Evolutionary conservation across 2,888 invertebrate genomes (phyloP), one percentile per base, ranked within the genome.

Genomic region (Drosophila neoperkinsi): DNA sequence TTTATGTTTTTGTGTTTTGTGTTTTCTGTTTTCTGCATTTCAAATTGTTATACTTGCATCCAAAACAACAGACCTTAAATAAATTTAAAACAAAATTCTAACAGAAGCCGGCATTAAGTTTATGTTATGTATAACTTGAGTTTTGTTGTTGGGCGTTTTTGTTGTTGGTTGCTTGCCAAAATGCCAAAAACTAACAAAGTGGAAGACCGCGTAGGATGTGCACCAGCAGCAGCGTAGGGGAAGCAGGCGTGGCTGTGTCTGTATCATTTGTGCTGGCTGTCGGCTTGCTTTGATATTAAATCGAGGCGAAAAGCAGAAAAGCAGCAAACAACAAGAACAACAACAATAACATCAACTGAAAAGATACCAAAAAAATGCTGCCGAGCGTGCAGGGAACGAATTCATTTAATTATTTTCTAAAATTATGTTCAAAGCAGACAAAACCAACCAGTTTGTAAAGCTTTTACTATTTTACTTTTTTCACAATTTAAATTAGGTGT

Each of bases 261-360:
- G 79, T 79, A 80, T 80, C 77, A 70, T 79, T 79, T 77, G 77
- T 77, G 69, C 77, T 68, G 79, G 70, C 78, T 78, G 84, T 74
- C 85, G 85, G 85, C 81, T 76, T 30, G 68, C 85, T 86, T 86
- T 86, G 85, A 86, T 86, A 86, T 87, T 89, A 86, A 86, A 87
- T 87, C 79, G 87, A 79, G 81, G 79, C 71, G 71, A 79, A 81
- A 70, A 62, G 71, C 71, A 68, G 68, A 79, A 33, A 70, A 50
- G 25, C 46, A 46, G 9, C 46, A 46, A 46, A 9, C 46, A 46
- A 46, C 46, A 46, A n/a, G 11, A n/a, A 43, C 5, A 43, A n/a
- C 41, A 43, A n/a, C 41, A n/a, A 21, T 9, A 21, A 41, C 57
- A 60, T n/a, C 65, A 66, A 62, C 58, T 21, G 34, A 61, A 81